These are phyloP conservation scores for Brachionus manjavacas DNA, from an alignment of 1,140 invertebrate species.

Conservation along the genomic window DNA sequence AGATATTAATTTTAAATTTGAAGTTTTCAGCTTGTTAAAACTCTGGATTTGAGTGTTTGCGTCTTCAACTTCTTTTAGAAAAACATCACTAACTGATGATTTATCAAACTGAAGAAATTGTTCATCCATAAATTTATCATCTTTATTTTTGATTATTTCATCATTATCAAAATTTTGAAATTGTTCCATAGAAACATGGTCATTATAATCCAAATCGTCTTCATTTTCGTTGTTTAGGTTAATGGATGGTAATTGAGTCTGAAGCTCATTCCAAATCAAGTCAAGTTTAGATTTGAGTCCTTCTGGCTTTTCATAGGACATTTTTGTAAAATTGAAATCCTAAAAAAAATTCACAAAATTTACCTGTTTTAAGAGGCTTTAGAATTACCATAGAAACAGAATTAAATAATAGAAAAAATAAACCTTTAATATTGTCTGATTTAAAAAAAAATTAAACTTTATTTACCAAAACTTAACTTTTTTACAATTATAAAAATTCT, in stretches of 20 bases:
- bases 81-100: background rate
- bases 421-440: background rate
- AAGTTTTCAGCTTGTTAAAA: constrained; percentile 19
- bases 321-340: background rate
- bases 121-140: background rate
- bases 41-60: background rate
- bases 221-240: background rate
- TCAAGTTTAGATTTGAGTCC: constrained; percentile 6
- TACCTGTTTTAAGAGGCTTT: background rate
- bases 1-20: background rate
- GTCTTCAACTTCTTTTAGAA: background rate
- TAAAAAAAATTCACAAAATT: background rate
- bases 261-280: background rate
- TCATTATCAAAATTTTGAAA: background rate
- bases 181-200: background rate
- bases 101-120: background rate
- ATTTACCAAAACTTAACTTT: background rate
- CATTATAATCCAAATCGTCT: background rate
- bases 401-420: background rate
- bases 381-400: background rate
- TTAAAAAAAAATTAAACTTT: background rate
- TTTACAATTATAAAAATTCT: no score
- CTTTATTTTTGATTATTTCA: background rate
- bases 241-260: constrained; percentile 1
- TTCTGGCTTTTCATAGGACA: background rate